Evolutionary conservation across 2,797 vertebrate genomes (phyloP).

Genomic region (Megalops cyprinoides): DNA sequence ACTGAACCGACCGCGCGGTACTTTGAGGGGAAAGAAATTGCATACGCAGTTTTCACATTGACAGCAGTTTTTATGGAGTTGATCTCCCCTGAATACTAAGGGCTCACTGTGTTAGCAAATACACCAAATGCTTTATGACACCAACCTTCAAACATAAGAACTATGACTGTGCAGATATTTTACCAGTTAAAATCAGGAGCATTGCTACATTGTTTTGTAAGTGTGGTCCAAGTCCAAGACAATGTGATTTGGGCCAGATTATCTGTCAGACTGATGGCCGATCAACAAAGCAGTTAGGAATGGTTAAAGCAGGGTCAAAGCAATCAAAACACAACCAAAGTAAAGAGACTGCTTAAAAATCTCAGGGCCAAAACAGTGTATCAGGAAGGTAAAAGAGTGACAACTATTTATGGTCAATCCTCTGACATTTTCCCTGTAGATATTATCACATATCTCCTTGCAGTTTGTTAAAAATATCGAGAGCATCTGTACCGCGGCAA

Average conservation of each 20-base stretch:
- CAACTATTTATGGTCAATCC: background rate
- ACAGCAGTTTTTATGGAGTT: too few species aligned
- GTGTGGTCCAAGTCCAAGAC: background rate
- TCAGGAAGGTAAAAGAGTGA: background rate
- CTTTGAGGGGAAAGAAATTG: too few species aligned
- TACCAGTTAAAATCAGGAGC: too few species aligned
- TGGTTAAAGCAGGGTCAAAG: background rate
- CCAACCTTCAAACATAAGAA: too few species aligned
- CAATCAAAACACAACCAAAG: background rate
- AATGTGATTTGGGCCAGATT: background rate
- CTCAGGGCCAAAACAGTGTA: background rate
- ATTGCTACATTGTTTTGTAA: too few species aligned
- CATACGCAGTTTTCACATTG: too few species aligned
- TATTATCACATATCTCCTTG: background rate
- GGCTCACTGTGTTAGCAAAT: too few species aligned
- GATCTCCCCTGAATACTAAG: too few species aligned
- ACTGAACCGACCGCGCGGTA: too few species aligned
- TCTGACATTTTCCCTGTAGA: background rate
- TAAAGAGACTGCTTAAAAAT: background rate
- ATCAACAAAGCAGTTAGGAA: background rate
- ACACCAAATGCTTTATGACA: too few species aligned
- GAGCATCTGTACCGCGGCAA: background rate
- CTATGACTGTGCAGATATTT: too few species aligned
- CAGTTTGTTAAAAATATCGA: background rate
- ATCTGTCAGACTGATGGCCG: background rate